phyloP scores from a whole-genome alignment of 1,140 invertebrate genomes.

The Dendroctonus ponderosae region DNA sequence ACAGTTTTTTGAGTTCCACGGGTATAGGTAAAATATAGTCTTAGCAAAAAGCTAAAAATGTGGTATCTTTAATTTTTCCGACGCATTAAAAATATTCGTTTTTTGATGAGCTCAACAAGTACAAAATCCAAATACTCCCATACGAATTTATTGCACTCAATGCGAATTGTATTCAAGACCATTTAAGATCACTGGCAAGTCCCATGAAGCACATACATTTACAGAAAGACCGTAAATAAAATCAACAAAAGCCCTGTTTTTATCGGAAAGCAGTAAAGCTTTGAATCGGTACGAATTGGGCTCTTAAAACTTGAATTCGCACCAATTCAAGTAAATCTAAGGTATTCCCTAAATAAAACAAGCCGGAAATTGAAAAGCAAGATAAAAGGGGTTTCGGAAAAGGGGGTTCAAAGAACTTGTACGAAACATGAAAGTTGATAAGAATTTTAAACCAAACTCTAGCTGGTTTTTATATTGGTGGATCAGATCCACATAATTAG shows the following conservation, averaged over 20 bases:
- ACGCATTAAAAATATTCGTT: no score
- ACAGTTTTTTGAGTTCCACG: no score
- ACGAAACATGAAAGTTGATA: background rate
- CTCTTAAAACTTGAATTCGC: slow-evolving; percentile 10
- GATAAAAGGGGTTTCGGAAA: slow-evolving; percentile 3
- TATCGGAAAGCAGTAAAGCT: background rate
- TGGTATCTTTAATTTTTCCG: no score
- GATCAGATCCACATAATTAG: background rate
- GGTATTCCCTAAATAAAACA: slow-evolving; percentile 3
- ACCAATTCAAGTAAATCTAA: slow-evolving; percentile 7
- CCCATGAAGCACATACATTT: background rate
- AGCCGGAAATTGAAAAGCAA: slow-evolving; percentile 14
- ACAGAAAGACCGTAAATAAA: background rate
- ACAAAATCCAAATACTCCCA: no score
- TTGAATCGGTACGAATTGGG: slow-evolving; percentile 7
- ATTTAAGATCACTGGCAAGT: no score
- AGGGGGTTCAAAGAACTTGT: no score
- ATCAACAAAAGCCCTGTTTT: background rate
- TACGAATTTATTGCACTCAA: no score
- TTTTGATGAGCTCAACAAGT: no score
- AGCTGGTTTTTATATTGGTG: background rate
- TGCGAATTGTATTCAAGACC: no score
- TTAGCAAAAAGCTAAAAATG: no score
- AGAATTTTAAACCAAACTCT: background rate
- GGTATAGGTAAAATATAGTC: no score